Conservation (phyloP, 2,888 invertebrate genomes). For the Lapara coniferarum region DNA sequence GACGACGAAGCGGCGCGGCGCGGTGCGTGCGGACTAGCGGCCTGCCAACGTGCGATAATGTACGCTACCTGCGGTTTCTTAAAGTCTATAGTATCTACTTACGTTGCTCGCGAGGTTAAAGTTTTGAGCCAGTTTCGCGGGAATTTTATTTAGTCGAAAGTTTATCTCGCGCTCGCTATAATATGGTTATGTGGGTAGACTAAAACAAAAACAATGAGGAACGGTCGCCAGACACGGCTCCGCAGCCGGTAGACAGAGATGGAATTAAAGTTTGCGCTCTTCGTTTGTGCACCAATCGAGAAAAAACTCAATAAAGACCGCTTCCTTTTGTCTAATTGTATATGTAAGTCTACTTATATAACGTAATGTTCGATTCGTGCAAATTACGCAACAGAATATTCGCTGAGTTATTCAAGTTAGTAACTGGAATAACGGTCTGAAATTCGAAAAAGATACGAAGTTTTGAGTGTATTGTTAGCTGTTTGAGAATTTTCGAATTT, state of each 20-base stretch:
- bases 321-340: conserved; percentile 80
- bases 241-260: conserved; percentile 64
- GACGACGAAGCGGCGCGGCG: conserved; percentile 17
- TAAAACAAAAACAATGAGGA: conserved; percentile 61
- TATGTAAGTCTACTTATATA: conserved; percentile 66
- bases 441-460: neutral
- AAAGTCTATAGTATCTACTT: conserved; percentile 48
- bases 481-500: too few species aligned
- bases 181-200: conserved; percentile 38
- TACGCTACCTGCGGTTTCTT: conserved; percentile 45
- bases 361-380: conserved; percentile 47
- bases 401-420: neutral
- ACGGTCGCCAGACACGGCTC: conserved; percentile 16
- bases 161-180: conserved; percentile 41
- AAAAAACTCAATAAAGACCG: conserved; percentile 81
- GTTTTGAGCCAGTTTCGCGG: conserved; percentile 58
- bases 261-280: conserved; percentile 69
- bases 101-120: conserved; percentile 42
- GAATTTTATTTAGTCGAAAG: conserved; percentile 47
- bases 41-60: conserved; percentile 47
- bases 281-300: conserved; percentile 78
- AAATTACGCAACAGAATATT: neutral
- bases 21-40: conserved; percentile 8
- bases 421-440: neutral
- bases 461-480: neutral